A percentile compares a stretch with the other conserved stretches of the same genome.
These are phyloP conservation scores for Cuculus canorus DNA, from an alignment of 2,797 vertebrate species.

Conservation along the genomic window DNA sequence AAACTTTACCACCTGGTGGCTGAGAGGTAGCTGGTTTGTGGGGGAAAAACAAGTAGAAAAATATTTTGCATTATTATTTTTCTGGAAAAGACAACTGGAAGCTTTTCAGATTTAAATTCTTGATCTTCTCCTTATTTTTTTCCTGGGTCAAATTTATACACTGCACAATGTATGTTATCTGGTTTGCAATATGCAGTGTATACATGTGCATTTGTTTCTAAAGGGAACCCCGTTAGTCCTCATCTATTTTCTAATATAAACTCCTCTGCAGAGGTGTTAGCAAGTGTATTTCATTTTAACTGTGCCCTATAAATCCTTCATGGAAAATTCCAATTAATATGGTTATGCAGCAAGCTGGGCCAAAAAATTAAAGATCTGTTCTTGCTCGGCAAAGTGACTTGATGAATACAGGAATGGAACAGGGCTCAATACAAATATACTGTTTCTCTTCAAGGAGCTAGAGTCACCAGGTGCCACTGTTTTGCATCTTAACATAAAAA, in stretches of 20 bases:
- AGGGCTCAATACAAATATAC: constrained; percentile 67
- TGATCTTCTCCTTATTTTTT: constrained; percentile 19
- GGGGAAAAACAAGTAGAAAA: background rate
- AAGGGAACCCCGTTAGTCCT: background rate
- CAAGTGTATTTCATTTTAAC: constrained; percentile 62
- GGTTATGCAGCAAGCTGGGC: constrained; percentile 49
- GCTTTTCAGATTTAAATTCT: constrained; percentile 15
- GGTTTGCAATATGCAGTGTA: background rate
- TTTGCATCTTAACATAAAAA: constrained; percentile 79
- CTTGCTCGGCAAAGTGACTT: constrained; percentile 49
- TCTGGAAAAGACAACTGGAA: constrained; percentile 8
- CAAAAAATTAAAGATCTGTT: constrained; percentile 69
- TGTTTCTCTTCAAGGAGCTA: constrained; percentile 60
- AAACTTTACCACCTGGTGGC: background rate
- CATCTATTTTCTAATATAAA: constrained; percentile 47
- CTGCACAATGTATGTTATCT: constrained; percentile 1
- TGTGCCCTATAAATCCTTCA: constrained; percentile 62
- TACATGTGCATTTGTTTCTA: constrained; percentile 36
- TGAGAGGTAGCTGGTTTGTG: background rate
- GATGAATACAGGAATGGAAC: constrained; percentile 61
- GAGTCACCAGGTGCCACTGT: constrained; percentile 65
- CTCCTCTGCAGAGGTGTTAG: constrained; percentile 54
- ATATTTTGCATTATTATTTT: constrained; percentile 15
- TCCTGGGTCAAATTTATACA: background rate
- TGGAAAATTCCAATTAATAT: constrained; percentile 68